Evolutionary conservation across 2,888 invertebrate species (phyloP), one percentile per base, ranked within the genome.

Genomic region (Caenorhabditis sp.): DNA sequence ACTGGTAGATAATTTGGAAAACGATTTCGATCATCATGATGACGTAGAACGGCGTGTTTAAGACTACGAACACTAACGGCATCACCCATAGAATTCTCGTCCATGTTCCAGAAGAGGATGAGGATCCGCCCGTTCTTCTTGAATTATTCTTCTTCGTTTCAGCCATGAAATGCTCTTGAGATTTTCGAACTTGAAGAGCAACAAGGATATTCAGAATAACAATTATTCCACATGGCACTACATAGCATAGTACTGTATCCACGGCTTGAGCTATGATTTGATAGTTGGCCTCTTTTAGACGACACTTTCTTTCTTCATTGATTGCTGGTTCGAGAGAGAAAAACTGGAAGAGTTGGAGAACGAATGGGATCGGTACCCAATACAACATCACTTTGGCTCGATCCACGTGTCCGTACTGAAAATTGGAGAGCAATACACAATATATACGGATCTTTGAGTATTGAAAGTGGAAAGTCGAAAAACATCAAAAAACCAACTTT

Each of bases 1-100:
- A 80, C 24, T 80, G 84, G 59, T 85, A 87, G 35, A 87, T 79
- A 35, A 83, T 80, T 83, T 85, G 87, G 8, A 82, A 80, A 8
- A 87, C 68, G 24, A 86, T 85, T 76, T 86, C 85, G 38, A 86
- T 74, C 83, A 87, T 86, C 83, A 83, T 83, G 6, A 85, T 75
- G 26, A 90, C 82, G 74, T 91, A 91, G 83, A 92, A 91, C 0
- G 91, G 91, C 12, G 91, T 90, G 86, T 91, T 91, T 31, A 91
- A 80, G 8, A 92, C 80, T 14, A 90, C 90, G 77, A 92, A 91
- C 47, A 90, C 90, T 68, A 91, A 77, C n/a, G 91, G 91, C 80
- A 91, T 91, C 47, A 92, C 91, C 85, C 91, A 87, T 41, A 91
- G 87, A 61, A 91, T 91, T 22, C 90, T 73, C 2, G 90, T 90